Evolutionary conservation across 2,797 vertebrate species (phyloP).

Genomic region (Geotria australis): DNA sequence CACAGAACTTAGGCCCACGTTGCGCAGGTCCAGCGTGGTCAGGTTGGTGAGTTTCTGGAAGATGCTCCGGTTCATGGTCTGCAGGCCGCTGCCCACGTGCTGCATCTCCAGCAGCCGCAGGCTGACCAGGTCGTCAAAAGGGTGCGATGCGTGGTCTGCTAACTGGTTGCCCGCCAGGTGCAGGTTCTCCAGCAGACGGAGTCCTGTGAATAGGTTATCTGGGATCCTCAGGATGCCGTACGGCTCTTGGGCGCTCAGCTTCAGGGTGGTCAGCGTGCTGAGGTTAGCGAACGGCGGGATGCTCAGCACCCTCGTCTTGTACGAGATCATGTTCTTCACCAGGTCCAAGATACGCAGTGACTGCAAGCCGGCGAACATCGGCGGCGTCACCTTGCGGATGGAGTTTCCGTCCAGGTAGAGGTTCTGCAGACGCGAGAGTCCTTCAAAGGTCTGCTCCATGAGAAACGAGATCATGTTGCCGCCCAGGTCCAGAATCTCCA

Average conservation of each 20-base stretch:
- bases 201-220: constrained; percentile 15
- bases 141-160: constrained; percentile 7
- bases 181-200: constrained; percentile 12
- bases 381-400: no score
- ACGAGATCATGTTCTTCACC: no score
- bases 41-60: constrained; percentile 33
- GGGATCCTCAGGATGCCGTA: constrained; percentile 18
- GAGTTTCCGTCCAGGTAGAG: no score
- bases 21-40: constrained; percentile 18
- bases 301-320: constrained; percentile 2
- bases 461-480: not conserved
- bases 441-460: no score
- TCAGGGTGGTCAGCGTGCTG: constrained; percentile 16
- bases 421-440: no score
- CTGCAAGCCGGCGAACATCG: no score
- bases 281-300: constrained; percentile 26
- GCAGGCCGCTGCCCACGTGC: constrained; percentile 18
- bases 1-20: constrained; percentile 26
- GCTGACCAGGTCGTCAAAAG: constrained; percentile 24
- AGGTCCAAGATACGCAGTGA: no score
- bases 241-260: constrained; percentile 16
- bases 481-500: not conserved
- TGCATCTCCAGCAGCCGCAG: constrained; percentile 19
- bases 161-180: constrained; percentile 26
- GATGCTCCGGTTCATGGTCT: constrained; percentile 9